phyloP scores from a whole-genome alignment of 2,888 invertebrate species.

The Fissipunctia ypsillon region DNA sequence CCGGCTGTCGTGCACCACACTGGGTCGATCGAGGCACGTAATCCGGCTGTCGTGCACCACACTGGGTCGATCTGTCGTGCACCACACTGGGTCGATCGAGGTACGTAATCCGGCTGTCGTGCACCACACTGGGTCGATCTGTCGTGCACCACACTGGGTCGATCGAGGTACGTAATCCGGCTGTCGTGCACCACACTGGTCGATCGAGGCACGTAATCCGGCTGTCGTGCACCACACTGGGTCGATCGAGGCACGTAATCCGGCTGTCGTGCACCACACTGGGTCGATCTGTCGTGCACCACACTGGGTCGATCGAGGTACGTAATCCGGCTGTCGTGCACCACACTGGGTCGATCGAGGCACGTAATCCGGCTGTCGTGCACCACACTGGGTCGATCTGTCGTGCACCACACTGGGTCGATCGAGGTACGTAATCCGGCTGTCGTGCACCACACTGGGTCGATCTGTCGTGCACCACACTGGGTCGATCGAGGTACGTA shows the following conservation, averaged over 20 bases:
- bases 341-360: background rate
- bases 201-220: background rate
- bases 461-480: too few relatives aligned
- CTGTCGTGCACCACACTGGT: background rate
- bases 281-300: too few relatives aligned
- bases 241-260: background rate
- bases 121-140: too few relatives aligned
- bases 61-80: too few relatives aligned
- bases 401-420: too few relatives aligned
- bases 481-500: background rate
- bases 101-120: too few relatives aligned
- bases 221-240: background rate
- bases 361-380: background rate
- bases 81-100: too few relatives aligned
- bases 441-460: background rate
- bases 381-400: too few relatives aligned
- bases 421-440: background rate
- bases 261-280: background rate
- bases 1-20: too few relatives aligned
- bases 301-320: background rate
- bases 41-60: too few relatives aligned
- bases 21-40: too few relatives aligned
- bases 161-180: background rate
- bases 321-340: background rate
- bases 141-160: too few relatives aligned